Evolutionary conservation across 2,797 vertebrate species (phyloP).

Genomic region (Onychomys leucogaster): DNA sequence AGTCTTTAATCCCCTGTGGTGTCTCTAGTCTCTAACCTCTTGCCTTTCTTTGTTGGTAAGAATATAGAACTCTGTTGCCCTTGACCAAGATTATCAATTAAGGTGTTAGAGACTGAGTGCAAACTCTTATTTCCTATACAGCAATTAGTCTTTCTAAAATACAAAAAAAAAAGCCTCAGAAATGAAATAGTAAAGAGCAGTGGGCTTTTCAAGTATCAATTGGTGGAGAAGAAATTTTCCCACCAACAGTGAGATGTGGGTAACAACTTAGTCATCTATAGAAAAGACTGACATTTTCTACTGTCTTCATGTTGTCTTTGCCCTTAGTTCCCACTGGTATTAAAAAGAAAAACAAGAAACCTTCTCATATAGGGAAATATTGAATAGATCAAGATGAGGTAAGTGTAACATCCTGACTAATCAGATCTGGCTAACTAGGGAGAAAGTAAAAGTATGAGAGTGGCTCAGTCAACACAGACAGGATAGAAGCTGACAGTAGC

Average conservation of each 20-base stretch:
- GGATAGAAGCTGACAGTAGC: slow-evolving; percentile 40
- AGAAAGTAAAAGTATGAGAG: slow-evolving; percentile 37
- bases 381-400: background rate
- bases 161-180: background rate
- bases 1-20: background rate
- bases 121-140: background rate
- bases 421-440: slow-evolving; percentile 58
- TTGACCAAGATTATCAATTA: background rate
- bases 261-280: background rate
- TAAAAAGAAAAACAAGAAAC: slow-evolving; percentile 28
- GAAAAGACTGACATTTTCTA: background rate
- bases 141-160: background rate
- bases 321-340: background rate
- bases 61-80: background rate
- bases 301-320: slow-evolving; percentile 47
- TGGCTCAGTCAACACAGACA: background rate
- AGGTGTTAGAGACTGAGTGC: background rate
- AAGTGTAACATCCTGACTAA: slow-evolving; percentile 39
- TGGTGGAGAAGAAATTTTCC: background rate
- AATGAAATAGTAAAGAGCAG: slow-evolving; percentile 37
- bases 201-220: background rate
- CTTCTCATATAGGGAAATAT: background rate
- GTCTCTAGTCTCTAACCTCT: background rate
- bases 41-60: background rate
- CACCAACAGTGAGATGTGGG: background rate